Percentiles rank a stretch among this genome's conserved stretches.
Evolutionary conservation across 2,797 vertebrate genomes (phyloP).

Genomic region (Vireo griseus): DNA sequence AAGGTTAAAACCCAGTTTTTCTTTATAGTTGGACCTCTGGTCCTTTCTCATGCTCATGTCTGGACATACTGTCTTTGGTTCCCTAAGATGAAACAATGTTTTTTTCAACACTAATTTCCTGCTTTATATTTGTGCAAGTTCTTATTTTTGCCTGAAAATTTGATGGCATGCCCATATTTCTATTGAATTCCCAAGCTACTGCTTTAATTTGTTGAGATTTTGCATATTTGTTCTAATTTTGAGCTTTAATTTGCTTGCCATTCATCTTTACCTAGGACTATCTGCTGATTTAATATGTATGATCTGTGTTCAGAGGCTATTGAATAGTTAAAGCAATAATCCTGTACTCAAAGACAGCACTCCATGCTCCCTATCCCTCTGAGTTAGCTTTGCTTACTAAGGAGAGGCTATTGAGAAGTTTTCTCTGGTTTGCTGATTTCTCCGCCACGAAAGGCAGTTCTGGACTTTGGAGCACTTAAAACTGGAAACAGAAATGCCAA

Average conservation of each 20-base stretch:
- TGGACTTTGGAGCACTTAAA: background rate
- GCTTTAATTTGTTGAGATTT: background rate
- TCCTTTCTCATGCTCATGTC: background rate
- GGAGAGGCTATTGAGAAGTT: background rate
- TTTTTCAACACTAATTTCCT: background rate
- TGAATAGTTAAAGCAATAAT: background rate
- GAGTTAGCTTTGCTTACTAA: background rate
- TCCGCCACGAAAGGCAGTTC: background rate
- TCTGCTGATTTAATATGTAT: background rate
- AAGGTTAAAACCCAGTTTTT: background rate
- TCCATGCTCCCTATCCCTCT: background rate
- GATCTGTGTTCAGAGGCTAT: background rate
- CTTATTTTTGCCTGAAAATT: background rate
- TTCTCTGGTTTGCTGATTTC: background rate
- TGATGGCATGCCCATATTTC: background rate
- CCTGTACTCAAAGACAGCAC: background rate
- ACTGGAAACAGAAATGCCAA: background rate
- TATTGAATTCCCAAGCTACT: background rate
- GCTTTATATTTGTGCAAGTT: background rate
- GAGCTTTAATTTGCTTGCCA: background rate
- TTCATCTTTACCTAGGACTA: background rate
- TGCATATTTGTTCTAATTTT: background rate
- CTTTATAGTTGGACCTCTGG: background rate
- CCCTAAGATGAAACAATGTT: background rate
- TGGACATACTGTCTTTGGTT: background rate